A percentile compares a stretch with the other conserved stretches of the same genome.
These are phyloP conservation scores for Oncorhynchus kisutch DNA, from an alignment of 2,113 vertebrate species.

Conservation along the genomic window DNA sequence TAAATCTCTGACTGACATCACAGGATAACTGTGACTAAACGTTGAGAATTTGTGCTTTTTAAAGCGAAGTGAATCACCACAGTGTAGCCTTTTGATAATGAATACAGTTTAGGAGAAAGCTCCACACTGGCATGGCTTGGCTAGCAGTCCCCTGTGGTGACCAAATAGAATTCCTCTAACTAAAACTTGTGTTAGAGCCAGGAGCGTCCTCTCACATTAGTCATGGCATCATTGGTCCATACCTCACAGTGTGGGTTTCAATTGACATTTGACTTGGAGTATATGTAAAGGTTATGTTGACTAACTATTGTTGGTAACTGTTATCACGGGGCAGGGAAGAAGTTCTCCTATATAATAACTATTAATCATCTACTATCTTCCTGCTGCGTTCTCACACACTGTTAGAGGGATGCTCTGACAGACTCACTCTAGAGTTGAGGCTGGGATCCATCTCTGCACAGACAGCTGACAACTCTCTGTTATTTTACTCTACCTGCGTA, in stretches of 20 bases:
- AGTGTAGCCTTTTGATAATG: conserved; percentile 40
- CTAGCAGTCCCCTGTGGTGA: conserved; percentile 44
- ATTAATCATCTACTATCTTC: neutral
- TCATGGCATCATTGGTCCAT: conserved; percentile 18
- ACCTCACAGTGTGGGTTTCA: neutral
- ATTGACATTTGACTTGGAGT: neutral
- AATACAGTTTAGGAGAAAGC: conserved; percentile 22
- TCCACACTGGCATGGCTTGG: conserved; percentile 30
- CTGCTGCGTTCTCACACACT: neutral
- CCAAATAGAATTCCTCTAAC: conserved; percentile 57
- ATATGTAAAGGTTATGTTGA: too few species aligned
- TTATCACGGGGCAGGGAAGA: neutral
- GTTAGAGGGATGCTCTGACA: neutral
- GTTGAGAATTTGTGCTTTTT: conserved; percentile 33
- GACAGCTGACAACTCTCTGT: conserved; percentile 16
- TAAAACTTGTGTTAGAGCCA: conserved; percentile 27
- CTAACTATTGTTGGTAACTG: neutral
- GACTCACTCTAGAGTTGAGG: neutral
- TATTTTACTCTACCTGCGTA: conserved; percentile 8
- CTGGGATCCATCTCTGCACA: conserved; percentile 26
- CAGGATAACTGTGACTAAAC: conserved; percentile 38
- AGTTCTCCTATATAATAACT: neutral
- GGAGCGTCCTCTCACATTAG: conserved; percentile 36
- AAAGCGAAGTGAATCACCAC: conserved; percentile 49
- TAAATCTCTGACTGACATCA: conserved; percentile 25